Conservation (phyloP, 2,797 vertebrate species). For the Masticophis lateralis region DNA sequence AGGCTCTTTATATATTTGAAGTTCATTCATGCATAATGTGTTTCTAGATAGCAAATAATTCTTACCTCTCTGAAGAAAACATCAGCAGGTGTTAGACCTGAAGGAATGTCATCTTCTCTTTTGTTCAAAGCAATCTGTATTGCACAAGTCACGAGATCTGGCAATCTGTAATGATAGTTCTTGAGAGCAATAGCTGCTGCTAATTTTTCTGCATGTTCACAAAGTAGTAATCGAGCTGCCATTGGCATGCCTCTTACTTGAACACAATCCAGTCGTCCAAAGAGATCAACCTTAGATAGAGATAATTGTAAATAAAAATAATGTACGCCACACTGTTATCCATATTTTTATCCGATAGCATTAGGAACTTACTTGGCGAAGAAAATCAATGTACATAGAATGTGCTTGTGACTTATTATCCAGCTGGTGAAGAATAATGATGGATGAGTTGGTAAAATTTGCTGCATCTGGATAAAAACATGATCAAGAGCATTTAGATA, state of each 20-base stretch:
- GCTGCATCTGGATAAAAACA: constrained; percentile 76
- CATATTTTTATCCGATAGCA: neutral
- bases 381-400: constrained; percentile 89
- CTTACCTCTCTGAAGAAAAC: constrained; percentile 94
- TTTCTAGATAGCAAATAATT: neutral
- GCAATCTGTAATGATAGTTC: constrained; percentile 84
- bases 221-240: constrained; percentile 86
- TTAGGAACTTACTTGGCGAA: constrained; percentile 80
- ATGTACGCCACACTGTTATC: neutral
- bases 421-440: constrained; percentile 94
- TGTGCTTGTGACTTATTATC: constrained; percentile 98
- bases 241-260: constrained; percentile 73
- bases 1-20: neutral
- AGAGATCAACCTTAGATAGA: constrained; percentile 81
- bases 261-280: constrained; percentile 78
- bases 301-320: neutral
- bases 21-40: accelerated
- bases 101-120: constrained; percentile 69
- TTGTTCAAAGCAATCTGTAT: constrained; percentile 78
- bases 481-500: neutral
- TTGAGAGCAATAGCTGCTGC: constrained; percentile 88
- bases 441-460: constrained; percentile 88
- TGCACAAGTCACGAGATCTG: constrained; percentile 83
- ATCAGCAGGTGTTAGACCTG: constrained; percentile 87
- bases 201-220: constrained; percentile 92